Evolutionary conservation across 2,888 invertebrate genomes (phyloP), one percentile per base, ranked within the genome.

Genomic region (Harmothoe impar): DNA sequence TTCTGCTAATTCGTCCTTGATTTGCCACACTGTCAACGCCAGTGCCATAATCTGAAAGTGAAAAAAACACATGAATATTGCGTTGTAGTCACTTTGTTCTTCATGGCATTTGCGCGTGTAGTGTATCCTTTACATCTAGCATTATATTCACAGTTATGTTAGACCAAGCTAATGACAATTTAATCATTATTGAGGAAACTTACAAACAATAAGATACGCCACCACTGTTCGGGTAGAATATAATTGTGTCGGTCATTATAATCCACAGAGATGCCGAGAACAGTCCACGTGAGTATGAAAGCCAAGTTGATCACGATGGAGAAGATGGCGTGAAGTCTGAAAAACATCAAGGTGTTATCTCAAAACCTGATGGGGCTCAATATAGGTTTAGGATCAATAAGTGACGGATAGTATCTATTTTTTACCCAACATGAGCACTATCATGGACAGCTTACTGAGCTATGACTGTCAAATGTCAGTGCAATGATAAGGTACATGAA

Each of bases 231-330:
- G 0, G 95, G 95, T 35, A 95, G 93, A 12, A 84, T 92, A 91
- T 95, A 95, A 1, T 90, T 72, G 91, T 95, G 93, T 54, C 94
- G 90, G 68, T 93, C 89, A 89, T 95, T 94, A 92, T 94, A 95
- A 33, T 95, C 94, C 17, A 94, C 93, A 10, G 93, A 56, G 5
- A 95, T 93, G n/a, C 94, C 95, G 81, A 94, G 94, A 5, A 94
- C 91, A 23, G 95, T 95, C 95, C 95, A 95, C 89, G 94, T 51
- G 33, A 95, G 31, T 43, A 95, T 95, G 93, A 95, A 95, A 15
- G 94, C 35, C 56, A 95, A 93, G 92, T 95, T 95, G 51, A 94
- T 90, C 0, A 94, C 35, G n/a, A 95, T 91, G n/a, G 93, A 93
- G 51, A 93, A 88, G 90, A 93, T 91, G 0, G 95, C 94, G 43